Evolutionary conservation across 2,797 vertebrate genomes (phyloP).

Genomic region (Rhynchotus rufescens): DNA sequence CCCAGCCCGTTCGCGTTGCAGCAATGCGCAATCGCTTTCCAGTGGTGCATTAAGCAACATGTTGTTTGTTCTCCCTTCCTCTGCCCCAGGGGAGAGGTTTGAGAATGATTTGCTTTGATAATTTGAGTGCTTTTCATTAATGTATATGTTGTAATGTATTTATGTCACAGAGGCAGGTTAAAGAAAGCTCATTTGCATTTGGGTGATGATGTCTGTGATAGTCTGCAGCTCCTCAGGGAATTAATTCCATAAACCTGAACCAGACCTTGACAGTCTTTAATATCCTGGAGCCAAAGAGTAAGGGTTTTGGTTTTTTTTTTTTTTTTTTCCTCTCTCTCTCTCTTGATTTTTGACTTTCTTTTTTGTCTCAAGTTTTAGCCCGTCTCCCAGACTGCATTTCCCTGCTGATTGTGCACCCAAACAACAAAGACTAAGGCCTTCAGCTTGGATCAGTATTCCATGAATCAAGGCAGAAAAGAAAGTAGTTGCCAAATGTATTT

Average conservation of each 20-base stretch:
- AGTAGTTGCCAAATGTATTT: background rate
- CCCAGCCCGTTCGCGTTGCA: background rate
- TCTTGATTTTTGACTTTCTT: background rate
- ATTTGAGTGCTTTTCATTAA: constrained; percentile 50
- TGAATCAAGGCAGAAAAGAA: background rate
- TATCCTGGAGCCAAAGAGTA: background rate
- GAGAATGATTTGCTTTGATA: constrained; percentile 52
- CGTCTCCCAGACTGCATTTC: background rate
- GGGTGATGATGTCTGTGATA: background rate
- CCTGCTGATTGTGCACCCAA: fast-evolving
- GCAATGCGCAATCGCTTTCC: constrained; percentile 24
- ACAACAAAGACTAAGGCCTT: background rate
- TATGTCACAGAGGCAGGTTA: constrained; percentile 45
- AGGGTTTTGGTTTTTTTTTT: background rate
- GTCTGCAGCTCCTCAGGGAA: constrained; percentile 31
- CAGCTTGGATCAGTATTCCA: background rate
- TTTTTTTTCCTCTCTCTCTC: too few relatives aligned
- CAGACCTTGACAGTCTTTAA: constrained; percentile 11
- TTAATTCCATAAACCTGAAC: constrained; percentile 24
- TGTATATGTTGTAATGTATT: constrained; percentile 53
- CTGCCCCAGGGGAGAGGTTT: constrained; percentile 40
- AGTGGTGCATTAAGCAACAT: constrained; percentile 35
- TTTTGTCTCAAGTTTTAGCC: background rate
- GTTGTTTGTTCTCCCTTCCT: constrained; percentile 53
- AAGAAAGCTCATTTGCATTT: constrained; percentile 46